These are phyloP conservation scores for Gasterosteus aculeatus DNA, from an alignment of 2,113 vertebrate species.

Conservation along the genomic window DNA sequence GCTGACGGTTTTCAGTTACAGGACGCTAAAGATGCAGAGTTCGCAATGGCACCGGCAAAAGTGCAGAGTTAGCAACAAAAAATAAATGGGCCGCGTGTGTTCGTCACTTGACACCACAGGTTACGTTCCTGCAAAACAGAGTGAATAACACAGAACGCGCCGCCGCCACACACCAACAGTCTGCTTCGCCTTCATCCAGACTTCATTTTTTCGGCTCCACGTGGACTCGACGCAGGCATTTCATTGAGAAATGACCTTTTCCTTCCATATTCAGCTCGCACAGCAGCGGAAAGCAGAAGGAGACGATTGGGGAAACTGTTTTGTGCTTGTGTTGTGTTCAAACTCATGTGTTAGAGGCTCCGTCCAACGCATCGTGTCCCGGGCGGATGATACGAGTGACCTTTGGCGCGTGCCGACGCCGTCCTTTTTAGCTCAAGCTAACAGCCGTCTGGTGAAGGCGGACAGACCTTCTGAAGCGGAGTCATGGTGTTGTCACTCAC, in stretches of 20 bases:
- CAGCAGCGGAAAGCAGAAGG: not conserved
- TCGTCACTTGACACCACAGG: slow-evolving; percentile 48
- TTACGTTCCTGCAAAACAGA: slow-evolving; percentile 20
- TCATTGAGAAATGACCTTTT: slow-evolving; percentile 24
- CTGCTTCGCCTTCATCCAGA: slow-evolving; percentile 1
- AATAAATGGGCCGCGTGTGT: slow-evolving; percentile 40
- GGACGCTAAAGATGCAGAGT: slow-evolving; percentile 62
- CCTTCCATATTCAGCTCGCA: slow-evolving; percentile 17
- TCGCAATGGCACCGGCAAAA: slow-evolving; percentile 60
- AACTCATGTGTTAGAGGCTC: slow-evolving; percentile 12
- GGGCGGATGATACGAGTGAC: slow-evolving; percentile 30
- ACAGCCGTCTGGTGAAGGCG: slow-evolving; percentile 27
- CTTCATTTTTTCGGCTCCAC: slow-evolving; percentile 9
- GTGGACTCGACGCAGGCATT: slow-evolving; percentile 7
- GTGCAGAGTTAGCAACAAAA: slow-evolving; percentile 53
- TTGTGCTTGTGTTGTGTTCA: slow-evolving; percentile 33
- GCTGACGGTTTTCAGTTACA: slow-evolving; percentile 67
- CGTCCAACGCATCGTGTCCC: slow-evolving; percentile 28
- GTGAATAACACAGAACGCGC: slow-evolving; percentile 2
- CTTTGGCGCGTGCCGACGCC: slow-evolving; percentile 36
- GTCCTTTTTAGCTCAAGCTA: slow-evolving; percentile 23
- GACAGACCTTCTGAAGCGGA: slow-evolving; percentile 37
- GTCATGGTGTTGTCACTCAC: slow-evolving; percentile 34
- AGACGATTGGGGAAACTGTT: slow-evolving; percentile 11
- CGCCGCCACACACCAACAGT: not conserved